Evolutionary conservation across 2,888 invertebrate genomes (phyloP).

Genomic region (Watsonalla cultraria): DNA sequence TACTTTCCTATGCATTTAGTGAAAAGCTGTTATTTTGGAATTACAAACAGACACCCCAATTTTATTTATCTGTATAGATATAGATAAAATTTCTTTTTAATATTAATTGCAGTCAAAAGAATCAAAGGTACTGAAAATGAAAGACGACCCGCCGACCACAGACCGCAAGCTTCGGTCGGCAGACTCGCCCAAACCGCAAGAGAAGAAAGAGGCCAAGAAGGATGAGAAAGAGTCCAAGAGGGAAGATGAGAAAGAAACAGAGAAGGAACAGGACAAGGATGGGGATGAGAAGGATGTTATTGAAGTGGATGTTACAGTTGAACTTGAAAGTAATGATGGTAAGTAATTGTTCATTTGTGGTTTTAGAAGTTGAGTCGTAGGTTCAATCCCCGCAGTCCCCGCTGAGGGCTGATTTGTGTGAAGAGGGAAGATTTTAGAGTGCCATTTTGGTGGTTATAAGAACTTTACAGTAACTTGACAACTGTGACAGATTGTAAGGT

Average conservation of each 20-base stretch:
- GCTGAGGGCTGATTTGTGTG: too few relatives aligned
- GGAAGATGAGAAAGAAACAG: slow-evolving; percentile 12
- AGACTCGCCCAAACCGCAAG: slow-evolving; percentile 53
- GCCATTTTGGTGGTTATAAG: too few relatives aligned
- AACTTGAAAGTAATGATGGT: slow-evolving; percentile 46
- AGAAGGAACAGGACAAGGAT: slow-evolving; percentile 12
- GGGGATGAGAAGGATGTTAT: slow-evolving; percentile 14
- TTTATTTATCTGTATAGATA: too few relatives aligned
- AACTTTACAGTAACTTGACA: too few relatives aligned
- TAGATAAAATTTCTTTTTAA: too few relatives aligned
- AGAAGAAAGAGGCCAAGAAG: slow-evolving; percentile 25
- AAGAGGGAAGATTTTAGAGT: too few relatives aligned
- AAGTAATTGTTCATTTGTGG: slow-evolving; percentile 14
- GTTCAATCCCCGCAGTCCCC: too few relatives aligned
- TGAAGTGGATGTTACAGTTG: slow-evolving; percentile 43
- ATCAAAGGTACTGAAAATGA: slow-evolving; percentile 54
- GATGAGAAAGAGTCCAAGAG: slow-evolving; percentile 25
- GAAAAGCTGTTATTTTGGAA: too few relatives aligned
- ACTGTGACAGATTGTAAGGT: too few relatives aligned
- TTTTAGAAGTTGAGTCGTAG: too few relatives aligned
- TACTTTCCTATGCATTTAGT: too few relatives aligned
- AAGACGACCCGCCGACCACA: slow-evolving; percentile 43
- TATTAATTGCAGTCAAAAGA: slow-evolving; percentile 54
- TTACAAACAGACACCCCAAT: too few relatives aligned
- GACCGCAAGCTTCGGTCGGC: slow-evolving; percentile 59